A percentile compares a stretch with the other conserved stretches of the same genome.
These are phyloP conservation scores for Nilaparvata lugens DNA, from an alignment of 1,140 invertebrate genomes.

Conservation along the genomic window DNA sequence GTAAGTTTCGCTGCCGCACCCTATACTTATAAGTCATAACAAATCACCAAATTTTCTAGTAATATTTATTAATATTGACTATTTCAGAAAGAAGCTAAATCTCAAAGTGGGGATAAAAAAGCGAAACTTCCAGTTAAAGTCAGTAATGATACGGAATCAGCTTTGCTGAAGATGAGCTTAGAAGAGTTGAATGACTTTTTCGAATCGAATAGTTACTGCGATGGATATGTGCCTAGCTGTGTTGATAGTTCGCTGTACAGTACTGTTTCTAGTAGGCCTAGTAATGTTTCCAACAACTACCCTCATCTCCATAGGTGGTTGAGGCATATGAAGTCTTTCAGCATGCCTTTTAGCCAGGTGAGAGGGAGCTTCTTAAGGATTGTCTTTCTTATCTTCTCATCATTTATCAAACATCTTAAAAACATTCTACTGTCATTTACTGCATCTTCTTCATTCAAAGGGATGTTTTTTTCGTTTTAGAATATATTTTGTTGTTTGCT, in stretches of 20 bases:
- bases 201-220: conserved; percentile 29
- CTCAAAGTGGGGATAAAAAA: too few species aligned
- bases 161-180: conserved; percentile 1
- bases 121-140: too few species aligned
- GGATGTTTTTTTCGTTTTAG: too few species aligned
- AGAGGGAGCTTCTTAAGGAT: conserved; percentile 6
- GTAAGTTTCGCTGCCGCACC: too few species aligned
- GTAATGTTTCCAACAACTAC: conserved; percentile 8
- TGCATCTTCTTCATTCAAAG: too few species aligned
- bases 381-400: neutral
- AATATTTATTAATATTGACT: too few species aligned
- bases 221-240: conserved; percentile 25
- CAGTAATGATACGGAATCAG: neutral
- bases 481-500: too few species aligned
- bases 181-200: conserved; percentile 25
- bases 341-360: conserved; percentile 21
- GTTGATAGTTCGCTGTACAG: conserved; percentile 17
- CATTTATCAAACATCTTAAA: too few species aligned
- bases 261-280: neutral
- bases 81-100: too few species aligned
- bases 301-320: conserved; percentile 31
- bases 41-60: too few species aligned
- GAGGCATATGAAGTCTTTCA: conserved; percentile 28
- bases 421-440: too few species aligned
- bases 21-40: too few species aligned